phyloP scores from a whole-genome alignment of 2,797 vertebrate genomes.

The Hyperoplus immaculatus region DNA sequence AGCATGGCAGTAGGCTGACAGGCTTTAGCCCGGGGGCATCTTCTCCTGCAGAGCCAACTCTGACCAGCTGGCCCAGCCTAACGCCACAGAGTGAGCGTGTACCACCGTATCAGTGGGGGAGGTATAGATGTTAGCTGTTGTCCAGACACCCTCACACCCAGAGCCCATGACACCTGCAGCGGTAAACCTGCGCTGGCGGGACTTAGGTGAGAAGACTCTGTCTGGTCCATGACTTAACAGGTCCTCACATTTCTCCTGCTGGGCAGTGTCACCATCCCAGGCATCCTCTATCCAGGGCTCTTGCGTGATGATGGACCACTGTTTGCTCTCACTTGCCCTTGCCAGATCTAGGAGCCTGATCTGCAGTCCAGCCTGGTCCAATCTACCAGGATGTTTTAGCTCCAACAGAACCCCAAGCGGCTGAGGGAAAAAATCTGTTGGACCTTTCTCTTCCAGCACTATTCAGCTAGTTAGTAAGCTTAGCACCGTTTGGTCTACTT shows the following conservation, averaged over 20 bases:
- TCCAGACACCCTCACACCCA: constrained; percentile 69
- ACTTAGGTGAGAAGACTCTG: constrained; percentile 59
- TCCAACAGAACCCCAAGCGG: constrained; percentile 40
- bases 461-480: constrained; percentile 30
- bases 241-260: constrained; percentile 42
- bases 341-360: constrained; percentile 55
- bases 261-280: constrained; percentile 4
- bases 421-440: constrained; percentile 24
- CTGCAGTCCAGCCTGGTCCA: constrained; percentile 37
- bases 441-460: constrained; percentile 5
- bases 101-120: constrained; percentile 61
- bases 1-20: constrained; percentile 79
- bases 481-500: constrained; percentile 12
- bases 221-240: constrained; percentile 57
- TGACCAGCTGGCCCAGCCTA: constrained; percentile 85
- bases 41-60: constrained; percentile 82
- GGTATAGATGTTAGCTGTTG: constrained; percentile 52
- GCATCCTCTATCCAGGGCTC: constrained; percentile 33
- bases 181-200: constrained; percentile 46
- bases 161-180: constrained; percentile 58
- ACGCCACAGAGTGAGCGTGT: constrained; percentile 63
- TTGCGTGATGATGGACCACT: constrained; percentile 23
- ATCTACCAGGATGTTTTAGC: constrained; percentile 35
- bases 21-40: constrained; percentile 77
- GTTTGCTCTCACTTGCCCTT: constrained; percentile 35